These are phyloP conservation scores for Gibbula magus DNA, from an alignment of 2,888 invertebrate species.

Conservation along the genomic window DNA sequence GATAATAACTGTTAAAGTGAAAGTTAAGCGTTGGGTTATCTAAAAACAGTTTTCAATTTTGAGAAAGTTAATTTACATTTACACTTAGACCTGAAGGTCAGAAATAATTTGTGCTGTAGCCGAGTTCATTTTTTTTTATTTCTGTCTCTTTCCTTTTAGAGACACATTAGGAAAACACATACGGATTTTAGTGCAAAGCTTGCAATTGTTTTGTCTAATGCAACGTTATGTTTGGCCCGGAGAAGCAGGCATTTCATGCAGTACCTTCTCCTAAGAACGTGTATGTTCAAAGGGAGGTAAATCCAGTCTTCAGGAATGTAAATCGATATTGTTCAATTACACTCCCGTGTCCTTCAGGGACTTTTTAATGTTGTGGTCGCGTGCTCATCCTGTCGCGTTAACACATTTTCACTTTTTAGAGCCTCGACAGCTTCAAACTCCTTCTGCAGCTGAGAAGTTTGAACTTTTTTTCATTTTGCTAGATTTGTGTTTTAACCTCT, in stretches of 20 bases:
- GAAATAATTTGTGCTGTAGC: no score
- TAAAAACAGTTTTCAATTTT: no score
- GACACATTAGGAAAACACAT: not conserved
- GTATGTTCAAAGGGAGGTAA: not conserved
- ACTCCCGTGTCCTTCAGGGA: not conserved
- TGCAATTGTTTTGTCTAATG: not conserved
- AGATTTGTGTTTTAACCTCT: no score
- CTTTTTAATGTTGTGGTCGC: not conserved
- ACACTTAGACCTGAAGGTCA: no score
- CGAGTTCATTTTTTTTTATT: no score
- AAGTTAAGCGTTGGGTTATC: no score
- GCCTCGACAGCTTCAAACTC: no score
- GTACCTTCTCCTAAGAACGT: not conserved
- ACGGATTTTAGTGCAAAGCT: not conserved
- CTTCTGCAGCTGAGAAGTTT: no score
- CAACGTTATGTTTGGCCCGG: not conserved
- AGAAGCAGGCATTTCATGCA: not conserved
- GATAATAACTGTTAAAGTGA: no score
- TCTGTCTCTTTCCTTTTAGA: not conserved
- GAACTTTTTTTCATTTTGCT: no score
- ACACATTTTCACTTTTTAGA: no score
- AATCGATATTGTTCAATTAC: constrained; percentile 23
- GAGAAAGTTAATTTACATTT: no score
- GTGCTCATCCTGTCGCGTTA: not conserved
- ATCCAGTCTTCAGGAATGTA: not conserved